Evolutionary conservation across 2,113 vertebrate genomes (phyloP), one percentile per base, ranked within the genome.

Genomic region (Sapajus apella): DNA sequence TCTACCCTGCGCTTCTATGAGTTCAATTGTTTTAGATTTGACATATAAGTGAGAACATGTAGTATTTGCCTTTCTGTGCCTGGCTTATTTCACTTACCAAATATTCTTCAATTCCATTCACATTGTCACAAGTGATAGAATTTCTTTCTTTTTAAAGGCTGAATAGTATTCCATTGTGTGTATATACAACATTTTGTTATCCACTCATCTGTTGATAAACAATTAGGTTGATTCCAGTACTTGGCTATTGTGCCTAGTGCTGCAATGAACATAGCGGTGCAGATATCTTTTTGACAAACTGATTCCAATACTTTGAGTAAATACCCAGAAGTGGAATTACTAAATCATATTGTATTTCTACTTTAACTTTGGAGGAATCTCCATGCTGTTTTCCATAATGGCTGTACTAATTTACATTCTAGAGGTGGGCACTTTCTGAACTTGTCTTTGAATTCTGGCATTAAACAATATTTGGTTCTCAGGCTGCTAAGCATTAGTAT

Each of bases 391-490:
- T 79, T 79, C 45, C 17, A 20, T 50, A 50, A 79, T 79, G 47
- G 32, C 30, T 79, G 30, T 79, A 79, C 45, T 35, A 79, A 79
- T 50, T 50, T 79, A 50, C 45, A 79, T 79, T 79, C 76, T 18
- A 79, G 30, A 79, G 17, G 76, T 50, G 52, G 5, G 79, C 3
- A 56, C 55, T 92, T 85, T 95, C 6, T 94, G 50, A 91, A 12
- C 72, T 94, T 91, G 11, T 96, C 37, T 94, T 40, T 85, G 79
- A 93, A 85, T 91, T 96, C 66, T 83, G 11, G 52, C 18, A 23
- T 55, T 95, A 94, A 87, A 47, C n/a, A 56, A 5, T 92, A 80
- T 94, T 94, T 95, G 32, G 10, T 25, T 95, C 37, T 55, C 40
- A 87, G 35, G 13, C 66, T 32, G 35, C 25, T 92, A 90, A 84